These are phyloP conservation scores for Cricetomys ansorgei DNA, from an alignment of 2,113 vertebrate species.

Conservation along the genomic window DNA sequence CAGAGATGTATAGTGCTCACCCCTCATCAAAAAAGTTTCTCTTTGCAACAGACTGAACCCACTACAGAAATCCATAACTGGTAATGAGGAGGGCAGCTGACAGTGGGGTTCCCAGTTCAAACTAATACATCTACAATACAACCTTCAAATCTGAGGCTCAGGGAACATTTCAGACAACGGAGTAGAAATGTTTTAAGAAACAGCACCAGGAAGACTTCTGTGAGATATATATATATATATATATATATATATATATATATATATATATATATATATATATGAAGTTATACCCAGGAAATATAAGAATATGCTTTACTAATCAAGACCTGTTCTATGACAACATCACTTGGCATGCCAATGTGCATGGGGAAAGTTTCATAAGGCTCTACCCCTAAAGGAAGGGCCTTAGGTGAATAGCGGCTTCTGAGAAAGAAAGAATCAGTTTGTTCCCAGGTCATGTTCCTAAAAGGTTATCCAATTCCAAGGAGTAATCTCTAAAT, in stretches of 20 bases:
- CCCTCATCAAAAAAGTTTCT: background rate
- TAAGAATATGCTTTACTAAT: background rate
- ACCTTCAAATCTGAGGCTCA: background rate
- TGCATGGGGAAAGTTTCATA: background rate
- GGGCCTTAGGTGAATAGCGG: background rate
- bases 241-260: too few relatives aligned
- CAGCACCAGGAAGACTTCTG: background rate
- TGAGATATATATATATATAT: too few relatives aligned
- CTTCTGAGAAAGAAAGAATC: too few relatives aligned
- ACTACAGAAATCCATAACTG: background rate
- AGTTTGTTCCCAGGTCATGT: background rate
- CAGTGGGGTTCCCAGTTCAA: background rate
- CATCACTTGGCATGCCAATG: background rate
- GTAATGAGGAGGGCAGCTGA: background rate
- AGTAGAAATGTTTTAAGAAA: background rate
- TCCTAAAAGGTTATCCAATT: too few relatives aligned
- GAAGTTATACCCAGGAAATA: background rate
- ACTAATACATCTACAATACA: background rate
- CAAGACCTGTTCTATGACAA: background rate
- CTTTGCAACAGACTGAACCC: background rate
- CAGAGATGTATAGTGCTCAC: background rate
- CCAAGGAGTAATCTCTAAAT: too few relatives aligned
- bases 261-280: too few relatives aligned
- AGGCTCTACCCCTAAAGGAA: background rate
- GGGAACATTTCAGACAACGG: background rate